A percentile compares a stretch with the other conserved stretches of the same genome.
These are phyloP conservation scores for Eretmocerus hayati DNA, from an alignment of 2,888 invertebrate species.

Conservation along the genomic window DNA sequence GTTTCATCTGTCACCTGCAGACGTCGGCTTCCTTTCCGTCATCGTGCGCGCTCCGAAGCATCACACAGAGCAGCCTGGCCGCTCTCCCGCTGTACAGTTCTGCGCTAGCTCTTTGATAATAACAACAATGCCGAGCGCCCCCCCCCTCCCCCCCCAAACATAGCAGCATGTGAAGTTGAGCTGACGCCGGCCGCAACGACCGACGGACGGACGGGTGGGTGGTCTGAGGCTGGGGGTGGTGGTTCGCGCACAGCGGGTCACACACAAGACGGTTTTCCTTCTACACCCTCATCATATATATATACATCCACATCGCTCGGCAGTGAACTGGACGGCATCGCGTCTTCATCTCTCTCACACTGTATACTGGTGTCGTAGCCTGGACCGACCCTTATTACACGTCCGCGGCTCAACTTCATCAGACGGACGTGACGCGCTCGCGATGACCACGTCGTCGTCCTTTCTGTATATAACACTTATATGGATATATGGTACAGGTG, in stretches of 20 bases:
- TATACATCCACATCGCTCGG: too few relatives aligned
- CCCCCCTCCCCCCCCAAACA: slow-evolving; percentile 29
- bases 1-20: slow-evolving; percentile 49
- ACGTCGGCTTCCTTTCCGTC: slow-evolving; percentile 48
- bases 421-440: slow-evolving; percentile 32
- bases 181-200: slow-evolving; percentile 13
- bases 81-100: slow-evolving; percentile 33
- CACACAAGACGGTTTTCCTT: neutral
- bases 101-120: slow-evolving; percentile 41
- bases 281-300: neutral
- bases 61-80: too few relatives aligned
- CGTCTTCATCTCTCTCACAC: neutral
- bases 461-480: too few relatives aligned
- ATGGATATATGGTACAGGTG: too few relatives aligned
- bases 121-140: slow-evolving; percentile 43
- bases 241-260: too few relatives aligned
- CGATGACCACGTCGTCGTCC: slow-evolving; percentile 30
- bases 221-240: too few relatives aligned
- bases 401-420: slow-evolving; percentile 44
- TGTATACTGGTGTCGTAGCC: slow-evolving; percentile 5
- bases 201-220: too few relatives aligned
- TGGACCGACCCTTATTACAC: slow-evolving; percentile 42
- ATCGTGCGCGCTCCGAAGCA: slow-evolving; percentile 33
- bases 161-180: slow-evolving; percentile 31
- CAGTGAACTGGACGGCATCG: too few relatives aligned